Evolutionary conservation across 1,140 invertebrate genomes (phyloP).

Genomic region (Bathynomus jamesi): DNA sequence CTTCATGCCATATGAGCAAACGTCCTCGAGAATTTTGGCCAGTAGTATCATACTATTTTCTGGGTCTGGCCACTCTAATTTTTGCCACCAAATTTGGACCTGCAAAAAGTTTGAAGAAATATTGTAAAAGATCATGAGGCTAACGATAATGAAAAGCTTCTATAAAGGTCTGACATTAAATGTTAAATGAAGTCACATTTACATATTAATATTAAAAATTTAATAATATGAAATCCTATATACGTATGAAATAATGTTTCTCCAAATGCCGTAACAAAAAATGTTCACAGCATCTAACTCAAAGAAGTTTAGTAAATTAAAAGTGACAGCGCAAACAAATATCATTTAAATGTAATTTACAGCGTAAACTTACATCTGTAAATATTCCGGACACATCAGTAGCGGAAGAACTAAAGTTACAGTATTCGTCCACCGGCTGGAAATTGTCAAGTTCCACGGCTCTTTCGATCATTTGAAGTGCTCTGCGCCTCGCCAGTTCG

Average conservation of each 20-base stretch:
- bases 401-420: slow-evolving; percentile 31
- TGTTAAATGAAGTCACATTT: neutral
- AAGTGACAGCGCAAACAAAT: no score
- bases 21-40: slow-evolving; percentile 28
- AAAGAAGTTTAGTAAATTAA: no score
- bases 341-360: no score
- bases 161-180: neutral
- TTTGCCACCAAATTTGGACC: slow-evolving; percentile 34
- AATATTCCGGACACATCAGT: slow-evolving; percentile 25
- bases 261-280: neutral
- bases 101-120: neutral
- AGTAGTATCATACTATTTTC: slow-evolving; percentile 30
- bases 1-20: slow-evolving; percentile 22
- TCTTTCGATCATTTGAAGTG: slow-evolving; percentile 21
- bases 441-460: slow-evolving; percentile 28
- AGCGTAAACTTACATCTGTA: slow-evolving; percentile 23
- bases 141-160: no score
- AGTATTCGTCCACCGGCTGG: slow-evolving; percentile 17
- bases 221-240: neutral
- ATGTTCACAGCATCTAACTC: no score
- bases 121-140: neutral
- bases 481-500: slow-evolving; percentile 3
- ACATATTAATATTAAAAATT: neutral
- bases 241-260: neutral
- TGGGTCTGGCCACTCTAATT: slow-evolving; percentile 33